These are phyloP conservation scores for Cheilosia impressa DNA, from an alignment of 2,888 invertebrate species.

Conservation along the genomic window DNA sequence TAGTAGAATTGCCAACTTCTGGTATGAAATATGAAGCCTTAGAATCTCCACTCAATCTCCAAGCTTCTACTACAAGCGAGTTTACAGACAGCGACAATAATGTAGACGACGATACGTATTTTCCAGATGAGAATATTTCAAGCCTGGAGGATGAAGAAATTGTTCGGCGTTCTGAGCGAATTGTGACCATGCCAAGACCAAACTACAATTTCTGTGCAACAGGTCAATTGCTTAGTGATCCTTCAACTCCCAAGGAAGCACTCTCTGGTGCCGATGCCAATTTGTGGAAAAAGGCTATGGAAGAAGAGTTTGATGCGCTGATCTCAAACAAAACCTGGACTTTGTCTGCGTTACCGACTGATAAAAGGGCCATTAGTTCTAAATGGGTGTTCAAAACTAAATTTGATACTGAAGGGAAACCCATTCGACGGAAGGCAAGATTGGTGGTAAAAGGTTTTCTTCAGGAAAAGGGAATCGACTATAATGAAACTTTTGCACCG, in stretches of 20 bases:
- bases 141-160: background rate
- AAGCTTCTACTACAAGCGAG: conserved; percentile 17
- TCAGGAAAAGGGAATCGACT: conserved; percentile 39
- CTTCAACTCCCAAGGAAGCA: conserved; percentile 29
- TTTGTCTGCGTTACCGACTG: conserved; percentile 34
- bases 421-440: conserved; percentile 59
- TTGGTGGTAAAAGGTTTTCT: conserved; percentile 46
- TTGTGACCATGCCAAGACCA: no score
- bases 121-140: conserved; percentile 30
- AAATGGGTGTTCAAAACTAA: conserved; percentile 67
- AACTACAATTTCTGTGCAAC: no score
- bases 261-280: conserved; percentile 33
- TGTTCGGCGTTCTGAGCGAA: no score
- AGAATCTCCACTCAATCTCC: conserved; percentile 10
- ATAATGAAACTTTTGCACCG: conserved; percentile 51
- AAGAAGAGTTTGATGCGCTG: conserved; percentile 45
- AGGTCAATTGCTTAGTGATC: conserved; percentile 4
- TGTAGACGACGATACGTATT: conserved; percentile 15
- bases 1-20: conserved; percentile 25
- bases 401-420: conserved; percentile 36
- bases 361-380: no score
- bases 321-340: conserved; percentile 44
- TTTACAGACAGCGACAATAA: conserved; percentile 21
- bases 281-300: conserved; percentile 39
- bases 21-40: conserved; percentile 19